These are phyloP conservation scores for Poeciliopsis retropinna DNA, from an alignment of 2,113 vertebrate genomes.

Conservation along the genomic window DNA sequence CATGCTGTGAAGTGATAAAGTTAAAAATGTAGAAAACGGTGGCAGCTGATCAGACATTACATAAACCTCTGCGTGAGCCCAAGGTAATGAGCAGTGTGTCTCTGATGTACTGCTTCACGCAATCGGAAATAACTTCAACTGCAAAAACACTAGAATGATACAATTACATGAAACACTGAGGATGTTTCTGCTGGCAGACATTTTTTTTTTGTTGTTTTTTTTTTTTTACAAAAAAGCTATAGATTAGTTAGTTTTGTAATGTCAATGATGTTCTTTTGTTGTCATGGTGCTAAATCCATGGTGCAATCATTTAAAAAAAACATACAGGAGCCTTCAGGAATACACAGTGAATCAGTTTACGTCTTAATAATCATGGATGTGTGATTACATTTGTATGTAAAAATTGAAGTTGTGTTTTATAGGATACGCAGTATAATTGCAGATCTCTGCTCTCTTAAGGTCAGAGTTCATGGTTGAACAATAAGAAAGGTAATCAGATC, in stretches of 20 bases:
- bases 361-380: not conserved
- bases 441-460: not conserved
- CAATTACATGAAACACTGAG: not conserved
- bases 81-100: constrained; percentile 4
- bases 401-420: too few relatives aligned
- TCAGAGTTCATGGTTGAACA: not conserved
- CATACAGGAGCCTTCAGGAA: not conserved
- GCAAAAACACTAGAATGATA: not conserved
- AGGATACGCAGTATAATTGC: too few relatives aligned
- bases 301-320: not conserved
- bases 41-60: constrained; percentile 34
- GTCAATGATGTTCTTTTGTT: not conserved
- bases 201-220: too few relatives aligned
- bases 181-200: not conserved
- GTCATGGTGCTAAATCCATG: not conserved
- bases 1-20: not conserved
- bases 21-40: not conserved
- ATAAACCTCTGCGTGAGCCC: constrained; percentile 26
- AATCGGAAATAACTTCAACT: not conserved
- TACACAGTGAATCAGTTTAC: not conserved
- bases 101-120: not conserved
- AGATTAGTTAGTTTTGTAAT: not conserved
- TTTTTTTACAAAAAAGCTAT: not conserved
- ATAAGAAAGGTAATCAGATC: not conserved
- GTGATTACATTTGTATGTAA: too few relatives aligned